These are phyloP conservation scores for Watersipora subatra DNA, from an alignment of 1,140 invertebrate genomes.

Conservation along the genomic window DNA sequence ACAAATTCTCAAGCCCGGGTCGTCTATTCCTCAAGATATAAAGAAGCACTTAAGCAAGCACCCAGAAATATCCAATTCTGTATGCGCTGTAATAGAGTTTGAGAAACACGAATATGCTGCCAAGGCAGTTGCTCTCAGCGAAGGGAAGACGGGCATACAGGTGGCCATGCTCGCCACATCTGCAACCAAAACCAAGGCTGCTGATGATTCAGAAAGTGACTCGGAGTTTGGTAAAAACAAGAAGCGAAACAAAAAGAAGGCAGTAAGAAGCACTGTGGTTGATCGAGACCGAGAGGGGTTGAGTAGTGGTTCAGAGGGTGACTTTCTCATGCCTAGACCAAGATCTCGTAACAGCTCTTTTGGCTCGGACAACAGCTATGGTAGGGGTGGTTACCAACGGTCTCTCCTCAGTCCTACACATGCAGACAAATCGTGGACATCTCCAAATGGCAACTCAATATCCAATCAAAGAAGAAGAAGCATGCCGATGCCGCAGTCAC, in stretches of 20 bases:
- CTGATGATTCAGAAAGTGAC: constrained; percentile 10
- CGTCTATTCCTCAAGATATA: constrained; percentile 71
- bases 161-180: constrained; percentile 28
- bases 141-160: constrained; percentile 44
- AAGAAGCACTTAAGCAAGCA: constrained; percentile 75
- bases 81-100: constrained; percentile 78
- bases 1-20: constrained; percentile 67
- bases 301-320: not conserved
- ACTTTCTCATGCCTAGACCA: not conserved
- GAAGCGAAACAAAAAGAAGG: not conserved
- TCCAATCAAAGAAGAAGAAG: not conserved
- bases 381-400: not conserved
- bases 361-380: constrained; percentile 4
- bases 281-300: constrained; percentile 1
- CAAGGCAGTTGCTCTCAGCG: constrained; percentile 51
- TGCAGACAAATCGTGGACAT: not conserved
- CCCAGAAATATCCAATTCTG: constrained; percentile 63
- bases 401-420: not conserved
- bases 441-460: not conserved
- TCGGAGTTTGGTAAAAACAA: constrained; percentile 4
- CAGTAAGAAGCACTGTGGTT: constrained; percentile 7
- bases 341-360: constrained; percentile 1
- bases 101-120: constrained; percentile 68
- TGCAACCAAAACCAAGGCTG: constrained; percentile 25
- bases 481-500: constrained; percentile 11